A percentile compares a stretch with the other conserved stretches of the same genome.
These are phyloP conservation scores for Lasioglossum marginatum DNA, from an alignment of 2,888 invertebrate species.

Conservation along the genomic window DNA sequence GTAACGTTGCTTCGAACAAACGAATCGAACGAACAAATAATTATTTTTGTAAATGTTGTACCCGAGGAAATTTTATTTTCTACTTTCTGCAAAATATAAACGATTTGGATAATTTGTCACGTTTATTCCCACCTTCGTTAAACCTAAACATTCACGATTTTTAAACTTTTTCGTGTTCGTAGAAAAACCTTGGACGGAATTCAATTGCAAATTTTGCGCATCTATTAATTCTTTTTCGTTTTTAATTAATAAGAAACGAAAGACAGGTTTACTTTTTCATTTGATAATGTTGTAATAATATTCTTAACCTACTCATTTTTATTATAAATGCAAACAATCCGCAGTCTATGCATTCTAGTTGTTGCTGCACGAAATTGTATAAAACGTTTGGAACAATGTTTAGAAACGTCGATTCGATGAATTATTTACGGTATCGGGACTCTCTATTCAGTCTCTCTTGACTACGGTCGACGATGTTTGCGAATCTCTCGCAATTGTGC, in stretches of 20 bases:
- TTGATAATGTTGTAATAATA: no score
- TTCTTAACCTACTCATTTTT: neutral
- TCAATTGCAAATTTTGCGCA: no score
- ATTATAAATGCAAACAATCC: neutral
- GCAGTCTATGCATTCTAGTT: neutral
- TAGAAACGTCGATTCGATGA: slow-evolving; percentile 13
- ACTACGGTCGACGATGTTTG: slow-evolving; percentile 50
- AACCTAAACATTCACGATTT: neutral
- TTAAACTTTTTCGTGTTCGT: no score
- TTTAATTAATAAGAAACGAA: no score
- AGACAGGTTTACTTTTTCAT: no score
- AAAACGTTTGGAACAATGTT: neutral
- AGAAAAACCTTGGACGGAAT: no score
- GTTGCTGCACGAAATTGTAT: neutral
- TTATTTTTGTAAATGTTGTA: neutral
- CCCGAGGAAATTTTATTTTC: neutral
- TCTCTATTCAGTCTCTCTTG: slow-evolving; percentile 42
- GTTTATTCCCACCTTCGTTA: neutral
- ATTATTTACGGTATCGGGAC: slow-evolving; percentile 44
- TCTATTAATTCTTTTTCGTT: no score
- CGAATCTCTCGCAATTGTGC: slow-evolving; percentile 66
- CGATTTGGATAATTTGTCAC: neutral
- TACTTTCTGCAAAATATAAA: neutral
- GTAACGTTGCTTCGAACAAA: neutral
- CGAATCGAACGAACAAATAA: no score